Base-by-base conservation (phyloP, 2,113 vertebrate species). In the Psilopogon haemacephalus region DNA sequence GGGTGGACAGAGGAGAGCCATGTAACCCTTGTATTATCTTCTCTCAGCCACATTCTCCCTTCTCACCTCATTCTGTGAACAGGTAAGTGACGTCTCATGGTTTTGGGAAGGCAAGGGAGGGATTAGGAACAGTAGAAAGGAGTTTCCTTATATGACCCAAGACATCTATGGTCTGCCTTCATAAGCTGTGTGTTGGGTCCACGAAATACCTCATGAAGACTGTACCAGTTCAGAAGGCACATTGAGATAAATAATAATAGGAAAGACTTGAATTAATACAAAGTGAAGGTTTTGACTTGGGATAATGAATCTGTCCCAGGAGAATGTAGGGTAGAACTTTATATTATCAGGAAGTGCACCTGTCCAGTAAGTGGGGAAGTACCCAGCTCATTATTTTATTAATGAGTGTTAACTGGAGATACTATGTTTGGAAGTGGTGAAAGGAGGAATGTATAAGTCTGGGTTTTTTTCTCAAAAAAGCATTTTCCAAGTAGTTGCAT, bases 51-150 rank as follows among this genome's bases (percentile, higher is more conserved):
- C 19, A 4, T 26, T 48, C 40, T 46, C 54, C 37, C 24, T 83
- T 58, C 46, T 52, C 27, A n/a, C 30, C 17, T 87, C 27, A 0
- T 23, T 28, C 23, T 44, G 20, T 62, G 81, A 14, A 9, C 5
- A 5, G 16, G 26, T 52, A 68, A 88, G 54, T 19, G 44, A 4
- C 2, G 15, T 12, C 50, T 84, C 7, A 0, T 4, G 24, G 0
- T 37, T 72, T 56, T 8, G 26, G 55, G 44, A 69, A 52, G 48
- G 58, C 15, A 18, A 37, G 24, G 15, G 27, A 78, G 23, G 18
- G 18, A 3, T 1, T 58, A 18, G 32, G 44, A 33, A 11, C 38
- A 73, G 80, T 50, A 63, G 18, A 13, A 69, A 48, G 12, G 26
- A 17, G 3, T 27, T 10, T 54, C n/a, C 27, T 38, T 18, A 4